phyloP scores from a whole-genome alignment of 2,888 invertebrate species.

The Agelastica alni region DNA sequence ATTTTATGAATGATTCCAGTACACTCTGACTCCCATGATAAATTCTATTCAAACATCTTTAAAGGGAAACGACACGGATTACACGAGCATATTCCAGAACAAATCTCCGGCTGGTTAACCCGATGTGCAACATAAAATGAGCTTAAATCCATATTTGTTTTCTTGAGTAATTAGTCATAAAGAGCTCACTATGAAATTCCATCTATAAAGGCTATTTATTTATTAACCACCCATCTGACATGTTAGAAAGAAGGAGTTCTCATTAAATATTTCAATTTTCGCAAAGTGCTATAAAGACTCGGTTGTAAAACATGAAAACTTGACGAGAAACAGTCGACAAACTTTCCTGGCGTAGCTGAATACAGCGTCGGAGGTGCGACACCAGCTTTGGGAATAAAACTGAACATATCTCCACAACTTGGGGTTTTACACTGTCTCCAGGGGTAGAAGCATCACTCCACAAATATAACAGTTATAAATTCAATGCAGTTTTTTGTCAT shows the following conservation, averaged over 20 bases:
- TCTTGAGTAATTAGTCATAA: slow-evolving; percentile 15
- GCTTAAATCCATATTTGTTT: slow-evolving; percentile 23
- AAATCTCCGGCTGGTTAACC: slow-evolving; percentile 11
- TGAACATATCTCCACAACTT: no score
- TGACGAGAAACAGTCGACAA: slow-evolving; percentile 36
- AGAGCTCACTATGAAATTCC: slow-evolving; percentile 17
- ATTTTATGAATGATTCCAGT: slow-evolving; percentile 15
- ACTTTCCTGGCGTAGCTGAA: slow-evolving; percentile 16
- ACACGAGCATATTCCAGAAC: slow-evolving; percentile 8
- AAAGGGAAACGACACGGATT: slow-evolving; percentile 12
- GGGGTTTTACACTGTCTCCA: no score
- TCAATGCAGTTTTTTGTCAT: no score
- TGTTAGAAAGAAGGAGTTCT: slow-evolving; percentile 29
- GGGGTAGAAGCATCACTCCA: no score
- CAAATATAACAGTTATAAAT: no score
- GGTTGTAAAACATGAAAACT: slow-evolving; percentile 45
- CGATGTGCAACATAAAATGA: slow-evolving; percentile 21
- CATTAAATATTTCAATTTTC: slow-evolving; percentile 52
- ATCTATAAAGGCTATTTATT: slow-evolving; percentile 34
- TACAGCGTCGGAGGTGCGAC: slow-evolving; percentile 10
- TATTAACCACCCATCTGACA: slow-evolving; percentile 31
- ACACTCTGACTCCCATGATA: slow-evolving; percentile 10
- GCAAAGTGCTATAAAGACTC: slow-evolving; percentile 44
- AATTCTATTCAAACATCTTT: slow-evolving; percentile 20
- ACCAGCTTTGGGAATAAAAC: slow-evolving; percentile 3